Evolutionary conservation across 2,888 invertebrate genomes (phyloP), one percentile per base, ranked within the genome.

Genomic region (Arge pagana): DNA sequence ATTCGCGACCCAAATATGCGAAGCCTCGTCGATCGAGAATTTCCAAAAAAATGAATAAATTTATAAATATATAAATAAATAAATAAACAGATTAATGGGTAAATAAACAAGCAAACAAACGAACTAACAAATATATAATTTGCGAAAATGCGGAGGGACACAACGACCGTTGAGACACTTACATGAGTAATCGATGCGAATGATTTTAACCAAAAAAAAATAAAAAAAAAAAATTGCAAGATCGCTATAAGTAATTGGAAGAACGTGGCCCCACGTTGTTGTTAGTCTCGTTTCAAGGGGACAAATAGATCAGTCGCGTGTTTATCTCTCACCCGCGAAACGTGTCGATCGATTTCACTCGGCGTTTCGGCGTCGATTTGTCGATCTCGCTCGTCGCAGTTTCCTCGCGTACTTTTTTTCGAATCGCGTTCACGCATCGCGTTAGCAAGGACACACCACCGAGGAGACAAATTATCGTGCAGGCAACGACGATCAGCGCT

Each of bases 321-420:
- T n/a, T 23, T 48, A 33, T 40, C 36, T 62, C 77, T 76, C 77
- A 90, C 90, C 92, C 92, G 77, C 92, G 81, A 67, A 92, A 89
- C 0, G 88, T 85, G 70, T 92, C 92, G 48, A 92, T 80, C 1
- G 90, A 88, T 54, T 83, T 78, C 30, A 87, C 73, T 56, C 87
- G 76, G 57, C 74, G 76, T 58, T 77, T 79, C 53, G 75, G 62
- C 26, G 68, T 60, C 31, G 67, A 60, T 50, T 68, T 59, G 33
- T 56, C 60, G 6, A 52, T 57, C n/a, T 30, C 16, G 10, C 50
- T 33, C 11, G 48, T 41, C 10, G 50, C 41, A 13, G 41, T 45
- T 26, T 13, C 5, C 7, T 24, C 33, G n/a, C 11, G 21, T 23
- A 45, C 5, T 42, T 48, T 58, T 18, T 50, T 52, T 28, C 41